Evolutionary conservation across 2,113 vertebrate species (phyloP), one percentile per base, ranked within the genome.

Genomic region (Drymodes brunneopygia): DNA sequence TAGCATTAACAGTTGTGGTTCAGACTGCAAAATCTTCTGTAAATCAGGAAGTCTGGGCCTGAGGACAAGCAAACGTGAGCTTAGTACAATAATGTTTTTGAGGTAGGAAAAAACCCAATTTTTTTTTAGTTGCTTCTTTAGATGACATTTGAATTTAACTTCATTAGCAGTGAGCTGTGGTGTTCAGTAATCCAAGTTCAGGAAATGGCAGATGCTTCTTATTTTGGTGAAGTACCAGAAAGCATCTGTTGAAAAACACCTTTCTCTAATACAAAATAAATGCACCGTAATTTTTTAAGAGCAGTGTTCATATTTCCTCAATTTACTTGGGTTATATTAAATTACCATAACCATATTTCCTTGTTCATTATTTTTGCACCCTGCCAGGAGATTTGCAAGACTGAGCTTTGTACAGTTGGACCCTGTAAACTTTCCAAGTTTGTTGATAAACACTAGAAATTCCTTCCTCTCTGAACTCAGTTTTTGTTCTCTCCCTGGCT

Each of bases 131-230:
- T 88, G 58, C 74, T 88, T 42, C 60, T 84, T 90, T 61, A 53
- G 79, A 31, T 92, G 94, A 42, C 53, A 61, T 88, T 93, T 92
- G 75, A 90, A 64, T 95, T 97, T 73, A n/a, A 45, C 74, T 78
- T 91, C 78, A 64, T 95, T 92, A 81, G 74, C 15, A 53, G n/a
- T 16, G 67, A 88, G 44, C 62, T 64, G 23, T 82, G 53, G 25
- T 87, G 36, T 64, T 93, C 38, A 36, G 58, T 58, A 88, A 74
- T 88, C 50, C 57, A 69, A 77, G 38, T 53, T 82, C 35, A 88
- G 82, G 72, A 91, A 93, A 44, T 12, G 75, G 24, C 67, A 95
- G 75, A 86, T 83, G 60, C 81, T 90, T 91, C 71, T 88, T 14
- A 69, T 90, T 90, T 65, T 83, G 54, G 15, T 57, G 20, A 75